Evolutionary conservation across 2,113 vertebrate species (phyloP), one percentile per base, ranked within the genome.

Genomic region (Solea senegalensis): DNA sequence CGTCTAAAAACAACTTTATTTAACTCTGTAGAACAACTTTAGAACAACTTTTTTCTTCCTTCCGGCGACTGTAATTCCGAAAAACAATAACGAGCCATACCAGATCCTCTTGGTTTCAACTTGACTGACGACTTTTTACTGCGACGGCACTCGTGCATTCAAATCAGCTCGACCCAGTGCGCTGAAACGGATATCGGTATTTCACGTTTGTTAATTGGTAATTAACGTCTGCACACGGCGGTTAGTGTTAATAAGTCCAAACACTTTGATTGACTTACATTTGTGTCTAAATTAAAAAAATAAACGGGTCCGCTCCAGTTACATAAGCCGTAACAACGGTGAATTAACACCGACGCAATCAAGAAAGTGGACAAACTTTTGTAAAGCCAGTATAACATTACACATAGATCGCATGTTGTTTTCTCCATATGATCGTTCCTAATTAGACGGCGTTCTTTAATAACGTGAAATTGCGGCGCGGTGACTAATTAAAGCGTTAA

Each of bases 401-500:
- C 34, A 34, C 5, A 34, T 34, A 34, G 0, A 34, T 62, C 52
- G 26, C 53, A 0, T 59, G 77, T 70, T 75, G 68, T 87, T 84
- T 79, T 76, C 39, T 83, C 69, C 54, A 79, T 84, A 86, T 81
- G 72, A 56, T 85, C 41, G 83, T 85, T 85, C 86, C 74, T 88
- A 89, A 89, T 89, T 90, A 88, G 87, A 65, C 58, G 59, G 34
- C 67, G 58, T 84, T 80, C 75, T 55, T 86, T 77, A 84, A 68
- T 51, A 70, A 82, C 83, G 67, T 69, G 57, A 87, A 89, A 88
- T 80, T 69, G 74, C 48, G 69, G 77, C 41, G 73, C 28, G 58
- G 76, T 27, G 57, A 84, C 86, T 89, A 92, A 93, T 92, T 86
- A 92, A 88, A 89, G 74, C 56, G 76, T 89, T 92, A 92, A 92